phyloP scores from a whole-genome alignment of 2,797 vertebrate genomes.

The Bradypodion pumilum region DNA sequence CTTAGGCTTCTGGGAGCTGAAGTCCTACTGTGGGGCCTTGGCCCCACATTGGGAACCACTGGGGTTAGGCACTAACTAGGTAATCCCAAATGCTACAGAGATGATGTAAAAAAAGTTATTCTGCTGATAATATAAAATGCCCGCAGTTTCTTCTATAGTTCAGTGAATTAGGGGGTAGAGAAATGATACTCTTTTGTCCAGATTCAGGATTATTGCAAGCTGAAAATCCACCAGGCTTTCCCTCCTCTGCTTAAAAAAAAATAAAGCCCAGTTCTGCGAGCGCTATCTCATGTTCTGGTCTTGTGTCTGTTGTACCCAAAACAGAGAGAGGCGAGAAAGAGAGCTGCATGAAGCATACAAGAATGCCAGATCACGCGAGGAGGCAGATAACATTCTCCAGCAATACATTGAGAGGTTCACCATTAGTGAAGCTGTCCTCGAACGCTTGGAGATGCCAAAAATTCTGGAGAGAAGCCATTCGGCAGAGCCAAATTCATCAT shows the following conservation, averaged over 20 bases:
- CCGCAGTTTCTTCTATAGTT: not conserved
- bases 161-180: not conserved
- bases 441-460: conserved; percentile 92
- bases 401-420: conserved; percentile 95
- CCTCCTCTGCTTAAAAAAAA: no score
- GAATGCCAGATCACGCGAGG: conserved; percentile 85
- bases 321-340: conserved; percentile 89
- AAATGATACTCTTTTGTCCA: not conserved
- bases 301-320: conserved; percentile 22
- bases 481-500: conserved; percentile 79
- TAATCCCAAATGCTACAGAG: no score
- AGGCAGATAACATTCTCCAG: conserved; percentile 89
- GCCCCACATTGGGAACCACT: no score
- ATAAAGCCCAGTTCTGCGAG: no score
- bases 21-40: no score
- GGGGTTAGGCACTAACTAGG: no score
- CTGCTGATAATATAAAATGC: no score
- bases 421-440: conserved; percentile 92
- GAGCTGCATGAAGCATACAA: conserved; percentile 89
- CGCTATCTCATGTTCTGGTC: not conserved
- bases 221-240: not conserved
- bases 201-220: not conserved
- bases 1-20: no score
- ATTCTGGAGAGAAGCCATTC: conserved; percentile 94
- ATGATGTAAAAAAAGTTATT: no score